These are phyloP conservation scores for Megalonaias nervosa DNA, from an alignment of 1,140 invertebrate species.

Conservation along the genomic window DNA sequence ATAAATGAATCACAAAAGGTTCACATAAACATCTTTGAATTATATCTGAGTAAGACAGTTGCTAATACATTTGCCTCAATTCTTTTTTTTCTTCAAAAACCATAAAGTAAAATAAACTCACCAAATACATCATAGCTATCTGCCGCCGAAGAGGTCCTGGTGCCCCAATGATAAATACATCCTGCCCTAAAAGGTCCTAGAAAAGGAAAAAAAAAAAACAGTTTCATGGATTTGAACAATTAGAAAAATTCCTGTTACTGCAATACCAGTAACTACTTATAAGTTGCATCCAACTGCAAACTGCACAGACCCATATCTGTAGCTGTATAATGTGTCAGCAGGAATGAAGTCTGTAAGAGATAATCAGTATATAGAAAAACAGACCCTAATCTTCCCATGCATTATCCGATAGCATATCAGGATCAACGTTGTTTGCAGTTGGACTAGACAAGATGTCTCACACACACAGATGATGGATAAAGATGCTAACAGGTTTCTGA, in stretches of 20 bases:
- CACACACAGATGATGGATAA: too few species aligned
- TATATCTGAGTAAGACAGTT: neutral
- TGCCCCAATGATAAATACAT: conserved; percentile 94
- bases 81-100: neutral
- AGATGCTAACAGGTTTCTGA: too few species aligned
- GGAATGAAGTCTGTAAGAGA: neutral
- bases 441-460: too few species aligned
- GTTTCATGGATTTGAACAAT: neutral
- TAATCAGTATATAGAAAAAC: neutral
- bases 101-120: conserved; percentile 38
- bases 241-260: neutral
- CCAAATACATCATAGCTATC: conserved; percentile 86
- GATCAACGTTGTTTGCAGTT: too few species aligned
- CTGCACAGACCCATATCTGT: neutral
- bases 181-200: conserved; percentile 87
- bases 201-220: conserved; percentile 52
- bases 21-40: neutral
- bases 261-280: neutral
- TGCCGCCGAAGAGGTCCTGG: conserved; percentile 86
- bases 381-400: neutral
- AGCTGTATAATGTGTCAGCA: neutral
- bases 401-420: too few species aligned
- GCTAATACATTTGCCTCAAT: neutral
- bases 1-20: neutral
- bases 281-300: conserved; percentile 9